Percentiles rank a stretch among this genome's conserved stretches.
Conservation (phyloP, 1,140 invertebrate species). For the Ruditapes philippinarum region DNA sequence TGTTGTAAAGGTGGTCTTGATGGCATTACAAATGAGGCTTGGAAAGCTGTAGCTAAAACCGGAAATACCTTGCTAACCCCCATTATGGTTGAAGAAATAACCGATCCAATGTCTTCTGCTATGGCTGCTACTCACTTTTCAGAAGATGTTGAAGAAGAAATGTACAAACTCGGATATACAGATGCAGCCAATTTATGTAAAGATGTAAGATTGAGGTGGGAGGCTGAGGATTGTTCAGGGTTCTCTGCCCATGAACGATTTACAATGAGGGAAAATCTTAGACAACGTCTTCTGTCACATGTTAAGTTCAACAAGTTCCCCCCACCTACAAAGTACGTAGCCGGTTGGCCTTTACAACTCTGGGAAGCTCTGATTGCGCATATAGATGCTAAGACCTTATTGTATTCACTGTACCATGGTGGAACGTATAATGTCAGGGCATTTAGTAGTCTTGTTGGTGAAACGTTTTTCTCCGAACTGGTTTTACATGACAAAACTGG, state of each 20-base stretch:
- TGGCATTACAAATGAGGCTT: conserved; percentile 46
- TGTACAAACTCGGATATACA: conserved; percentile 48
- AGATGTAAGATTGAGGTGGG: conserved; percentile 60
- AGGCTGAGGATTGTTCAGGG: conserved; percentile 47
- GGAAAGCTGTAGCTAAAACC: conserved; percentile 55
- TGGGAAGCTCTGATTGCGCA: conserved; percentile 66
- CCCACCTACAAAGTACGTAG: conserved; percentile 39
- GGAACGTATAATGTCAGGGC: conserved; percentile 62
- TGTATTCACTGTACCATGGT: conserved; percentile 39
- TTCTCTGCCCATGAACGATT: not conserved
- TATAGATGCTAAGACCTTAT: conserved; percentile 54
- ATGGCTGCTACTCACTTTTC: conserved; percentile 58
- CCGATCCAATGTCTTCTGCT: conserved; percentile 61
- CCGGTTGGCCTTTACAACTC: conserved; percentile 57
- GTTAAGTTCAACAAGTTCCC: conserved; percentile 41
- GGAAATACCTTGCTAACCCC: conserved; percentile 38
- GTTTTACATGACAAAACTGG: conserved; percentile 50
- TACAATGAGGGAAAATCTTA: not conserved
- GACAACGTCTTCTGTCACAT: not conserved
- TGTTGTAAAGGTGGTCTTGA: conserved; percentile 67
- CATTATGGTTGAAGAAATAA: conserved; percentile 47
- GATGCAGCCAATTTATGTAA: conserved; percentile 33
- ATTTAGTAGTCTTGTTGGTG: conserved; percentile 59
- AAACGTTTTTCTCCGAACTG: conserved; percentile 64
- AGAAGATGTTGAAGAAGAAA: conserved; percentile 43